These are phyloP conservation scores for Oryzias javanicus DNA, from an alignment of 2,113 vertebrate genomes.

Conservation along the genomic window DNA sequence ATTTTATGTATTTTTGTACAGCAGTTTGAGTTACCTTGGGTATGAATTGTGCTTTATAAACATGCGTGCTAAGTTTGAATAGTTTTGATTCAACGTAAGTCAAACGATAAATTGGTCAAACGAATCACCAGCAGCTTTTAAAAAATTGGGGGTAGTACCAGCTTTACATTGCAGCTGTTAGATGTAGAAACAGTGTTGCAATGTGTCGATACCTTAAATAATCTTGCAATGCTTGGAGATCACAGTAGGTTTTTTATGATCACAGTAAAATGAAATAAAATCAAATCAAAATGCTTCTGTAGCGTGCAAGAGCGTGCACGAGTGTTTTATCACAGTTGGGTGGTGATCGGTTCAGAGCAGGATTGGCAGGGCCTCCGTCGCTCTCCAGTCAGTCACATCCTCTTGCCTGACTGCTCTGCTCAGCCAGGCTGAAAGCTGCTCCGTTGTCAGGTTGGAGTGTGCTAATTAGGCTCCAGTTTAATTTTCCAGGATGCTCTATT, in stretches of 20 bases:
- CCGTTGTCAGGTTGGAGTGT: constrained; percentile 90
- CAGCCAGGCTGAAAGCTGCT: constrained; percentile 89
- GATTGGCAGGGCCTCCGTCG: constrained; percentile 75
- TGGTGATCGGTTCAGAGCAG: constrained; percentile 63
- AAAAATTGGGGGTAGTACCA: too few relatives aligned
- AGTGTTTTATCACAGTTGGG: constrained; percentile 63
- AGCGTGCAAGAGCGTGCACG: constrained; percentile 10
- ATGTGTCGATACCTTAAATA: too few relatives aligned
- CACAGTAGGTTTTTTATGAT: background rate
- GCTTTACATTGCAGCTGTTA: too few relatives aligned
- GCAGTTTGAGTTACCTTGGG: too few relatives aligned
- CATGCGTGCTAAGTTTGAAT: too few relatives aligned
- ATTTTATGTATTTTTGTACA: too few relatives aligned
- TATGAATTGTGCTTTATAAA: too few relatives aligned
- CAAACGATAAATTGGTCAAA: too few relatives aligned
- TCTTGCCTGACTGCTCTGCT: constrained; percentile 90
- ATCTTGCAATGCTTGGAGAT: background rate
- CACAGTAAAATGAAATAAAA: background rate
- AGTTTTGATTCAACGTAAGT: too few relatives aligned
- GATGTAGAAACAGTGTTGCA: too few relatives aligned
- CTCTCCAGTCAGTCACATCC: constrained; percentile 87
- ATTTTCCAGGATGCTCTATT: constrained; percentile 94
- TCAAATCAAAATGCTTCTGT: background rate
- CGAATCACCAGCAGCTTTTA: too few relatives aligned
- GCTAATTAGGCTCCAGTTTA: constrained; percentile 96